These are phyloP conservation scores for Halcyon malimbica DNA, from an alignment of 2,113 vertebrate species.

Conservation along the genomic window DNA sequence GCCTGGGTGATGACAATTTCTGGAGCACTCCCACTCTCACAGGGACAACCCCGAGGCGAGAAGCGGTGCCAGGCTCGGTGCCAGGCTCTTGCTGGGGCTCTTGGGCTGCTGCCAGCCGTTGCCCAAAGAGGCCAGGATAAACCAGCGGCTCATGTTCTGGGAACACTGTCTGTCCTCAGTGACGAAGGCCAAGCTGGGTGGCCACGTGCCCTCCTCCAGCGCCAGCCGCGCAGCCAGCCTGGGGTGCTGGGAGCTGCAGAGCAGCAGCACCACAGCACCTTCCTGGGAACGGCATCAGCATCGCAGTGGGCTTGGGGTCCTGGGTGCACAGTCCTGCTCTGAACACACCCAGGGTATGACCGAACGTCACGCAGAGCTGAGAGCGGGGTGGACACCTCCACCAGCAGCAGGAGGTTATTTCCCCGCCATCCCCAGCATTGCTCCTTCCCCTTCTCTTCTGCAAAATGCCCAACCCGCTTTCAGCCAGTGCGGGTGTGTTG, in stretches of 20 bases:
- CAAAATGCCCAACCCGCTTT: background rate
- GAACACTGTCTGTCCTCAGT: background rate
- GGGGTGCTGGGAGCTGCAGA: background rate
- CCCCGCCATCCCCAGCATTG: background rate
- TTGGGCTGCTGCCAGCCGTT: background rate
- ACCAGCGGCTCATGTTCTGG: background rate
- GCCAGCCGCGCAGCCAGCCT: background rate
- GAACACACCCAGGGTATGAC: background rate
- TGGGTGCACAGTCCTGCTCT: background rate
- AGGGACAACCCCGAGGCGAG: background rate
- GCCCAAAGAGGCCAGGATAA: background rate
- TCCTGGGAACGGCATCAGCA: accelerated
- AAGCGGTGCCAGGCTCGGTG: background rate
- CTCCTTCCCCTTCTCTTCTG: background rate
- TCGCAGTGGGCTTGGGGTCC: accelerated
- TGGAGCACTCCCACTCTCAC: background rate
- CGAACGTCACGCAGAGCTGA: background rate
- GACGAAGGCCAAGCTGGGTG: background rate
- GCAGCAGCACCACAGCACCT: background rate
- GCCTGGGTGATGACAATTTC: background rate
- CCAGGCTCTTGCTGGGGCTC: background rate
- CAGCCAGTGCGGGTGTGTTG: background rate
- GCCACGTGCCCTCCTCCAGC: background rate
- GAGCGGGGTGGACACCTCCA: background rate
- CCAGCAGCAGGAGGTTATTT: background rate